Percentiles rank a stretch among this genome's conserved stretches.
These are phyloP conservation scores for Eurois occulta DNA, from an alignment of 2,888 invertebrate species.

Conservation along the genomic window DNA sequence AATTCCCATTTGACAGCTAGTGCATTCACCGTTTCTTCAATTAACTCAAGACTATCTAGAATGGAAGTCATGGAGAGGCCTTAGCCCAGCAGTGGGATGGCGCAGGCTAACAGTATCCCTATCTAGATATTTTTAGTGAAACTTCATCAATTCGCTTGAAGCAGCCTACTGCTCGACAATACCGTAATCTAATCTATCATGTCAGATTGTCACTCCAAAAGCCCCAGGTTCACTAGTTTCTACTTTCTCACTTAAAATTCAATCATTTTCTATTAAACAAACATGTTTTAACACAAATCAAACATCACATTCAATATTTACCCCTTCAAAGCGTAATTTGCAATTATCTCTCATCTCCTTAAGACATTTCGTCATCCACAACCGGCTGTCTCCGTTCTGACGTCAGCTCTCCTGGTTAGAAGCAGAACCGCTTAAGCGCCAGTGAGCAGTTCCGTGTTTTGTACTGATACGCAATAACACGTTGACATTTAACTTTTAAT, in stretches of 20 bases:
- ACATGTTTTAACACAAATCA: slow-evolving; percentile 46
- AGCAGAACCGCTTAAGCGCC: slow-evolving; percentile 36
- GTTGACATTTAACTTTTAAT: slow-evolving; percentile 59
- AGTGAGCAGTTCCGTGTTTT: slow-evolving; percentile 51
- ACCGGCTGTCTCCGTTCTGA: slow-evolving; percentile 40
- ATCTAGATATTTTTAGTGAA: not conserved
- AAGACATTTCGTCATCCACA: slow-evolving; percentile 47
- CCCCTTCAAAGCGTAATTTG: slow-evolving; percentile 20
- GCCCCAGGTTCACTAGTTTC: slow-evolving; percentile 2
- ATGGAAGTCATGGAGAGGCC: no score
- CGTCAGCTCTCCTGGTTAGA: slow-evolving; percentile 25
- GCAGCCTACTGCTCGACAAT: not conserved
- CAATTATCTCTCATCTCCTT: slow-evolving; percentile 14
- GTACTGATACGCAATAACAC: slow-evolving; percentile 59
- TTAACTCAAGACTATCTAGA: not conserved
- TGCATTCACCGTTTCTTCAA: not conserved
- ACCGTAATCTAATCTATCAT: not conserved
- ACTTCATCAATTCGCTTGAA: not conserved
- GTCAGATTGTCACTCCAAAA: not conserved
- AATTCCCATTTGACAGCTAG: not conserved
- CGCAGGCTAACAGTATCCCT: not conserved
- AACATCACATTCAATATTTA: slow-evolving; percentile 43
- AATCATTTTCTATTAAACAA: slow-evolving; percentile 28
- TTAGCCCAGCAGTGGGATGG: no score
- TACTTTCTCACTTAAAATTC: slow-evolving; percentile 7